Percentiles rank a stretch among this genome's conserved stretches.
phyloP scores from a whole-genome alignment of 2,797 vertebrate species.

The Falco rusticolus region DNA sequence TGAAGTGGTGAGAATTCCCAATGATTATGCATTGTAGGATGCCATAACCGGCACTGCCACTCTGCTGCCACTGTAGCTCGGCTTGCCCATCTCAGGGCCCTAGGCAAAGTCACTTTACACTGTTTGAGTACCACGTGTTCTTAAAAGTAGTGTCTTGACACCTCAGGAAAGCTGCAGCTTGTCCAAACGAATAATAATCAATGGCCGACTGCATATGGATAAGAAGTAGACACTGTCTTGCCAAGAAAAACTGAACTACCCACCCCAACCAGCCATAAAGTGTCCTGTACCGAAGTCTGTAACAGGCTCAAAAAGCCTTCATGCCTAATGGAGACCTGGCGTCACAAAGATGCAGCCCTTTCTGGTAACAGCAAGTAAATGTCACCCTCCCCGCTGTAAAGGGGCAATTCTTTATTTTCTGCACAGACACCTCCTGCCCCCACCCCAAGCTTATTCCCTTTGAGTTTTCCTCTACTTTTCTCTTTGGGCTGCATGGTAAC shows the following conservation, averaged over 20 bases:
- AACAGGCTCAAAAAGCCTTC: not conserved
- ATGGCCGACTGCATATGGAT: not conserved
- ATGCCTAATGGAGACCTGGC: not conserved
- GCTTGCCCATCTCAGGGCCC: not conserved
- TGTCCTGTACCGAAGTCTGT: not conserved
- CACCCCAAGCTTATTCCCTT: not conserved
- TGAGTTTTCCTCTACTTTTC: not conserved
- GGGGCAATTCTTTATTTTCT: not conserved
- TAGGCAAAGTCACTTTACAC: not conserved
- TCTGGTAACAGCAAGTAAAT: not conserved
- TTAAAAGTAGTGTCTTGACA: not conserved
- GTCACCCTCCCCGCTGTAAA: not conserved
- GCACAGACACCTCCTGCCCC: not conserved
- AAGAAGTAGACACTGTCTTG: not conserved
- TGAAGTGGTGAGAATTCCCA: not conserved
- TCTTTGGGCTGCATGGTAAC: not conserved
- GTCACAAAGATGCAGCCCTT: not conserved
- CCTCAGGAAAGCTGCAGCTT: not conserved
- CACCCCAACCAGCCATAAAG: not conserved
- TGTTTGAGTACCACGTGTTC: not conserved
- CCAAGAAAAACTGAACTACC: not conserved
- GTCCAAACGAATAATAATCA: not conserved
- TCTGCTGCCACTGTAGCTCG: fast-evolving
- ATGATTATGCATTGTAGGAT: not conserved
- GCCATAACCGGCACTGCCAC: not conserved